A percentile compares a stretch with the other conserved stretches of the same genome.
These are phyloP conservation scores for Poeciliopsis turneri DNA, from an alignment of 2,797 vertebrate species.

Conservation along the genomic window DNA sequence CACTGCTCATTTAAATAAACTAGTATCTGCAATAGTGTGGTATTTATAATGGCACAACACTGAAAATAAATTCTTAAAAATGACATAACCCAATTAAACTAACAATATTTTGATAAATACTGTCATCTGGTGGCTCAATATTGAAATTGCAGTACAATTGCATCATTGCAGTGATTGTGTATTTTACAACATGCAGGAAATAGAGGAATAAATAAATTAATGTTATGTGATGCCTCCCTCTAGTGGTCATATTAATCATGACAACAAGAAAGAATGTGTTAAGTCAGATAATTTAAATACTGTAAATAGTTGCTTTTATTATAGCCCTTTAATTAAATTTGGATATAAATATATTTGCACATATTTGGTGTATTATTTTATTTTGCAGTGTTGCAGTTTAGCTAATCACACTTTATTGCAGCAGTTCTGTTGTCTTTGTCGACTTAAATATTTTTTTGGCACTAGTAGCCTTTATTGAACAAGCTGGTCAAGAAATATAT, in stretches of 20 bases:
- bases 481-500: too few relatives aligned
- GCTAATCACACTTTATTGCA: not conserved
- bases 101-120: conserved; percentile 21
- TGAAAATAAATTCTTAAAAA: not conserved
- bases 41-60: not conserved
- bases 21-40: not conserved
- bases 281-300: not conserved
- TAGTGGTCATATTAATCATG: not conserved
- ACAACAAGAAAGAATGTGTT: not conserved
- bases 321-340: not conserved
- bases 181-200: not conserved
- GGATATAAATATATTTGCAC: not conserved
- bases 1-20: not conserved
- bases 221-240: not conserved
- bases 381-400: not conserved
- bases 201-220: not conserved
- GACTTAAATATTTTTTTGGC: not conserved
- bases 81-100: not conserved
- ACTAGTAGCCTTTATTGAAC: not conserved
- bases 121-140: conserved; percentile 34
- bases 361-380: not conserved
- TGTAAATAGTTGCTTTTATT: not conserved
- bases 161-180: too few relatives aligned
- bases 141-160: not conserved
- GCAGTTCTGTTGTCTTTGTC: not conserved